Evolutionary conservation across 2,797 vertebrate species (phyloP).

Genomic region (Rhinogobio ventralis): DNA sequence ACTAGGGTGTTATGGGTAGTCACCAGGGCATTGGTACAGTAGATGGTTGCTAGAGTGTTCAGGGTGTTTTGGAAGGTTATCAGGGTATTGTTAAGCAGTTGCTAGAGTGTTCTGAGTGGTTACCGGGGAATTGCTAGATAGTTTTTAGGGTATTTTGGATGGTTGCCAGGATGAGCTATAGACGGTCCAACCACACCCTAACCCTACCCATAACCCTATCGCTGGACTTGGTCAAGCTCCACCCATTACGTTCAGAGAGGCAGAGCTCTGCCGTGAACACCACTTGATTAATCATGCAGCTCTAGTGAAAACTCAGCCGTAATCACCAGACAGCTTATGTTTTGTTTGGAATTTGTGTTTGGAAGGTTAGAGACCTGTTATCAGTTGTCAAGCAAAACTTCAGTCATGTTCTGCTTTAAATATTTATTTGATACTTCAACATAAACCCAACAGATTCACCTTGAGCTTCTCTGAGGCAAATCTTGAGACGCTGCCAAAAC

Average conservation of each 20-base stretch:
- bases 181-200: background rate
- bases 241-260: background rate
- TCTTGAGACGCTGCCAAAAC: constrained; percentile 29
- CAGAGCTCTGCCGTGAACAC: background rate
- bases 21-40: too few species aligned
- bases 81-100: too few species aligned
- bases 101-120: background rate
- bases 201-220: background rate
- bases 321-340: background rate
- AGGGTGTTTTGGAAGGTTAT: background rate
- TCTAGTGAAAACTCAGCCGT: background rate
- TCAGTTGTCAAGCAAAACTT: constrained; percentile 19
- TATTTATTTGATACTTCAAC: constrained; percentile 23
- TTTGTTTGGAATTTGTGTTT: background rate
- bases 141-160: background rate
- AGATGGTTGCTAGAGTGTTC: too few species aligned
- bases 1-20: too few species aligned
- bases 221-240: background rate
- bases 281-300: background rate
- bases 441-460: constrained; percentile 23
- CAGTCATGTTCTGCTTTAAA: constrained; percentile 12
- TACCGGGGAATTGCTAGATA: rapidly evolving
- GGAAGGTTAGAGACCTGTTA: background rate
- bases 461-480: background rate
- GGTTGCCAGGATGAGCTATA: background rate